Conservation (phyloP, 2,888 invertebrate genomes). For the Listrodromus nycthemerus region DNA sequence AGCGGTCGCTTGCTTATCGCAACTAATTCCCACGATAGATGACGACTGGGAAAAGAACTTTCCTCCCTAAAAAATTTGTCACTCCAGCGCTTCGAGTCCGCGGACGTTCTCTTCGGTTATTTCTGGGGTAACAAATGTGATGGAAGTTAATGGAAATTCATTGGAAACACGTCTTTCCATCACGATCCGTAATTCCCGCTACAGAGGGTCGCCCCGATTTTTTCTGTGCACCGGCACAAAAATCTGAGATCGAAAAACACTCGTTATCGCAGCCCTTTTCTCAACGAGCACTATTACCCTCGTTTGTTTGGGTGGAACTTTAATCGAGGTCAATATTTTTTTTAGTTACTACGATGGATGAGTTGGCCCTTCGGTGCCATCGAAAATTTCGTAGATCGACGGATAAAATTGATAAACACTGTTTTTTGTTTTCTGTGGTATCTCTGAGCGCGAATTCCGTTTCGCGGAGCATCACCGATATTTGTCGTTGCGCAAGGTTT, state of each 20-base stretch:
- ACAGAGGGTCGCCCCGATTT: too few relatives aligned
- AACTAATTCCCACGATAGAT: not conserved
- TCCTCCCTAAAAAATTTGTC: not conserved
- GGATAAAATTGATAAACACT: constrained; percentile 17
- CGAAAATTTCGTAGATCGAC: not conserved
- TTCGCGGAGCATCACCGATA: constrained; percentile 14
- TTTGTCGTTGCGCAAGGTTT: constrained; percentile 27
- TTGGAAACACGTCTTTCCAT: too few relatives aligned
- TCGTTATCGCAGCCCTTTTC: not conserved
- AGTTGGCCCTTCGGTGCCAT: not conserved
- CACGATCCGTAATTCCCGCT: too few relatives aligned
- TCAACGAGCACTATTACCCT: not conserved
- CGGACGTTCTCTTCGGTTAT: too few relatives aligned
- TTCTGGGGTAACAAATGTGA: too few relatives aligned
- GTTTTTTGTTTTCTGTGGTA: not conserved
- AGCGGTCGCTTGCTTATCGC: not conserved
- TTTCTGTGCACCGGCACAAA: too few relatives aligned
- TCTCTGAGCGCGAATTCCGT: not conserved
- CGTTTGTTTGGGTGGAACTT: not conserved
- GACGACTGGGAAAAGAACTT: not conserved
- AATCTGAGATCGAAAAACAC: not conserved
- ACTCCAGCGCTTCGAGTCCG: not conserved
- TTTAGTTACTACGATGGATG: not conserved
- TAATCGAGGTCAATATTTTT: not conserved
- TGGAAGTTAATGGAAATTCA: too few relatives aligned